Conservation (phyloP, 2,797 vertebrate genomes). For the Poeciliopsis infans region DNA sequence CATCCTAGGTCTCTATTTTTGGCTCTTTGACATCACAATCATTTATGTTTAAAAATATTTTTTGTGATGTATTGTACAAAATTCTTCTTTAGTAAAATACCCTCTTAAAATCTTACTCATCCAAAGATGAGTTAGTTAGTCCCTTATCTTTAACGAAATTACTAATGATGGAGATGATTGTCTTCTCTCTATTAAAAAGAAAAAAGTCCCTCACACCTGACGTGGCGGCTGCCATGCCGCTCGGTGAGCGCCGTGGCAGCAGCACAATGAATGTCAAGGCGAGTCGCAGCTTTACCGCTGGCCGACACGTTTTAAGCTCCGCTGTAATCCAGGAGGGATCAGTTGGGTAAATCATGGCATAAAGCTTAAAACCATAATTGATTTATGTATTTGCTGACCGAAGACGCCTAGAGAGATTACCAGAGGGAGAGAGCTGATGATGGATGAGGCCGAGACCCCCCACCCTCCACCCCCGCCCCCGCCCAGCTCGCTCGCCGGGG, state of each 20-base stretch:
- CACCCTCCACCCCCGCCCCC: neutral
- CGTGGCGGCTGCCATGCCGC: constrained; percentile 44
- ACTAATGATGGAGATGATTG: neutral
- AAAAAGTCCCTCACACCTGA: constrained; percentile 4
- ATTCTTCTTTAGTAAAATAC: neutral
- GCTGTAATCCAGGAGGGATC: constrained; percentile 83
- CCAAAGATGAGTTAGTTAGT: neutral
- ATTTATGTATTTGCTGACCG: constrained; percentile 86
- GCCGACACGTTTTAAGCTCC: constrained; percentile 75
- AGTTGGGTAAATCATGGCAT: constrained; percentile 83
- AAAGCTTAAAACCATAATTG: constrained; percentile 88
- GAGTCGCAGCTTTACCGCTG: constrained; percentile 53
- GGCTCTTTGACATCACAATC: neutral
- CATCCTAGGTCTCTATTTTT: neutral
- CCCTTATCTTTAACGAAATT: neutral
- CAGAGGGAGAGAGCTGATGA: constrained; percentile 75
- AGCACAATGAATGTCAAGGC: constrained; percentile 68
- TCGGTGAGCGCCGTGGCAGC: constrained; percentile 46
- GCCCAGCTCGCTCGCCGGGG: neutral
- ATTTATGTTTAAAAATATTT: neutral
- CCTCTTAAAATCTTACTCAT: neutral
- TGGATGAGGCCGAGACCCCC: constrained; percentile 63
- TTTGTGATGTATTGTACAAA: neutral
- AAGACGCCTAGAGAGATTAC: constrained; percentile 82
- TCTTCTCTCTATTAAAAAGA: constrained; percentile 2